A percentile compares a stretch with the other conserved stretches of the same genome.
Evolutionary conservation across 2,797 vertebrate genomes (phyloP).

Genomic region (Prunella strophiata): DNA sequence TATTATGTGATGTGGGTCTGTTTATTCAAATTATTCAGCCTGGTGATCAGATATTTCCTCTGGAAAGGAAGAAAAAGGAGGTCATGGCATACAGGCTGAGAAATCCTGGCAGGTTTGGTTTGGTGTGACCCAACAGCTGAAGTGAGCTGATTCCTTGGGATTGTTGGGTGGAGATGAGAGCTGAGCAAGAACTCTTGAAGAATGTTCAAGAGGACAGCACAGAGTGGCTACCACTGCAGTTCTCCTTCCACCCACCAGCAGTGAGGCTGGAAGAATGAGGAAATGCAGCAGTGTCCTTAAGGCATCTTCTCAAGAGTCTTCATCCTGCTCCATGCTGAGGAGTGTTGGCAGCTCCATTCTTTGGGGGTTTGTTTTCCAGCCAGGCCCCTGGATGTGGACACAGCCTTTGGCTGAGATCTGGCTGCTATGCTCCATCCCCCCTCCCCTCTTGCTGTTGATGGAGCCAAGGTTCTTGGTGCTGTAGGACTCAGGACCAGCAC

Average conservation of each 20-base stretch:
- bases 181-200: background rate
- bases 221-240: background rate
- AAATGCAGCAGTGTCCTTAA: background rate
- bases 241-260: background rate
- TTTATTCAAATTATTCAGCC: background rate
- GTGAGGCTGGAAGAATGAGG: background rate
- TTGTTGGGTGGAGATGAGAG: fast-evolving
- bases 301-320: background rate
- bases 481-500: background rate
- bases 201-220: fast-evolving
- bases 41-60: background rate
- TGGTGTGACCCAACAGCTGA: background rate
- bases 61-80: background rate
- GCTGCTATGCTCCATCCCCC: background rate
- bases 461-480: fast-evolving
- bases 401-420: fast-evolving
- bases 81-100: background rate
- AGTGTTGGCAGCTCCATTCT: background rate
- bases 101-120: background rate
- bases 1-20: background rate
- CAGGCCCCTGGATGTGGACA: background rate
- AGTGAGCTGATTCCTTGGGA: background rate
- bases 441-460: background rate
- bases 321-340: fast-evolving
- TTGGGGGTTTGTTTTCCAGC: background rate